phyloP scores from a whole-genome alignment of 1,140 invertebrate species.

The Drosophila hydei region DNA sequence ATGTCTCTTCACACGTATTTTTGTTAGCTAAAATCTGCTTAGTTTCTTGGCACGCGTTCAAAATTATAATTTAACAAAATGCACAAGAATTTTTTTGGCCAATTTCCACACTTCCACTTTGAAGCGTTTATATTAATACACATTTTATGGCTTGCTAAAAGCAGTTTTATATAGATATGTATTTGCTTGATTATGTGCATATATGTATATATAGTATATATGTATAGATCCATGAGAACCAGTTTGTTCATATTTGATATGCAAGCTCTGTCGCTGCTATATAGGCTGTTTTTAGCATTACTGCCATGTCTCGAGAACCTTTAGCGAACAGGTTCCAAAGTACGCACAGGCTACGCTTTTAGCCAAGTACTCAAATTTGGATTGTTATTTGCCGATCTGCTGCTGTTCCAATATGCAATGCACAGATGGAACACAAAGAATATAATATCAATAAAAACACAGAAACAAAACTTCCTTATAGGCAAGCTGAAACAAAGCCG shows the following conservation, averaged over 20 bases:
- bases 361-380: conserved; percentile 25
- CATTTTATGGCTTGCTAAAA: conserved; percentile 6
- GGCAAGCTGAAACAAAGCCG: conserved; percentile 18
- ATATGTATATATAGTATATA: conserved; percentile 4
- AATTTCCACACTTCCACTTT: conserved; percentile 15
- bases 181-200: conserved; percentile 4
- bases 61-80: conserved; percentile 31
- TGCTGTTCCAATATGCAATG: conserved; percentile 42
- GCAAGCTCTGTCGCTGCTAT: conserved; percentile 32
- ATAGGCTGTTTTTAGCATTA: conserved; percentile 22
- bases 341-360: neutral
- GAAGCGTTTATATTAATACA: conserved; percentile 11
- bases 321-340: neutral
- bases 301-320: conserved; percentile 18
- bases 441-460: neutral
- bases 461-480: conserved; percentile 38
- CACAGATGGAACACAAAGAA: conserved; percentile 20
- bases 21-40: conserved; percentile 11
- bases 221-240: conserved; percentile 26
- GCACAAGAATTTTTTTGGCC: conserved; percentile 7
- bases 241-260: conserved; percentile 43
- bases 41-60: conserved; percentile 61
- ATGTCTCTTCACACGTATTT: conserved; percentile 27
- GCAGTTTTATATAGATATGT: neutral
- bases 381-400: conserved; percentile 14